Evolutionary conservation across 2,797 vertebrate species (phyloP).

Genomic region (Tachyglossus aculeatus): DNA sequence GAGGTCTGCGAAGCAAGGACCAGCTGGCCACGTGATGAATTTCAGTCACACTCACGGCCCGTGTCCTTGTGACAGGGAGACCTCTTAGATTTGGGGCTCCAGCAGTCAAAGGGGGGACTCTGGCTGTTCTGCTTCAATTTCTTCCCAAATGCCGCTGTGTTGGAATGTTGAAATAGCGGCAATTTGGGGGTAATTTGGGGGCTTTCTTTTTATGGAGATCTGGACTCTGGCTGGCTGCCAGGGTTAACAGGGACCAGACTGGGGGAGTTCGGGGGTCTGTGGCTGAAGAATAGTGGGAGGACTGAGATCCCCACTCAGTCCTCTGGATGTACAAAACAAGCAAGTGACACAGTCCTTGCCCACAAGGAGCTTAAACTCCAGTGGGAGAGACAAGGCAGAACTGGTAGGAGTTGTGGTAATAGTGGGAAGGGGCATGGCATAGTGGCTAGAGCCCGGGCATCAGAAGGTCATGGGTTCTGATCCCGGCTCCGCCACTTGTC

Average conservation of each 20-base stretch:
- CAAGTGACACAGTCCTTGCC: too few relatives aligned
- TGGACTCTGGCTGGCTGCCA: slow-evolving; percentile 69
- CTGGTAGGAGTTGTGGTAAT: too few relatives aligned
- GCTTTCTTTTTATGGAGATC: slow-evolving; percentile 79
- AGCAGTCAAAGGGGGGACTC: slow-evolving; percentile 46
- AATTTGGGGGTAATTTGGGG: slow-evolving; percentile 72
- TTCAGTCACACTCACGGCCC: slow-evolving; percentile 81
- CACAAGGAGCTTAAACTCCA: too few relatives aligned
- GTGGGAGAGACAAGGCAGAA: too few relatives aligned
- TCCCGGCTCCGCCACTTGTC: too few relatives aligned
- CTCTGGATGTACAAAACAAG: too few relatives aligned
- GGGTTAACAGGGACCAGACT: slow-evolving; percentile 60
- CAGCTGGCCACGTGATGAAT: slow-evolving; percentile 77
- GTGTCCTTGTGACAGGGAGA: slow-evolving; percentile 71
- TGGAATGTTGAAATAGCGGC: slow-evolving; percentile 49
- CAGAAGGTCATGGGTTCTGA: too few relatives aligned
- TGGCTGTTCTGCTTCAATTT: slow-evolving; percentile 69
- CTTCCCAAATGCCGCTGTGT: slow-evolving; percentile 67
- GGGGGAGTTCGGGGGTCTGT: too few relatives aligned
- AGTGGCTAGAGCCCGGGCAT: too few relatives aligned
- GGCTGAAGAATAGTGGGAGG: too few relatives aligned
- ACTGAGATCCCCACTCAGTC: too few relatives aligned
- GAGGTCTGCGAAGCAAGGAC: slow-evolving; percentile 74
- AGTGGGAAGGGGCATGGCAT: too few relatives aligned
- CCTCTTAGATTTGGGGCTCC: background rate